phyloP scores from a whole-genome alignment of 1,140 invertebrate species.

The Leguminivora glycinivorella region DNA sequence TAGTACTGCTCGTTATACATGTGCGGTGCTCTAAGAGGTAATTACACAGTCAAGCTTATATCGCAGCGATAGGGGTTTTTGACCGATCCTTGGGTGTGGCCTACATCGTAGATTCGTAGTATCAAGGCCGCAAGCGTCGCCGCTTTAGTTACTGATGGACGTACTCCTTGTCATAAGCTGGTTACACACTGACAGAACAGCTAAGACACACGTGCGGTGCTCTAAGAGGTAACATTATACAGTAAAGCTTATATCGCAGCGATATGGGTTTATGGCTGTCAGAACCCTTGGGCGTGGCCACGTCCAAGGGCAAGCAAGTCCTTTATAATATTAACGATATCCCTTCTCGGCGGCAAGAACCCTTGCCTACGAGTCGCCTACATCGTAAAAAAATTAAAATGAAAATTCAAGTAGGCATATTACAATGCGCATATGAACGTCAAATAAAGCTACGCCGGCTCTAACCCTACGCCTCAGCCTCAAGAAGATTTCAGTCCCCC shows the following conservation, averaged over 20 bases:
- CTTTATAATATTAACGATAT: slow-evolving; percentile 98
- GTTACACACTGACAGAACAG: too few relatives aligned
- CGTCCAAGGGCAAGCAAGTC: slow-evolving; percentile 96
- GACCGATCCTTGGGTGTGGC: slow-evolving; percentile 94
- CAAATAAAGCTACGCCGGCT: too few relatives aligned
- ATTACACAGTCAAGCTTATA: neutral
- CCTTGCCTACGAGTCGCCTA: slow-evolving; percentile 99
- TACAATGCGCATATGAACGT: too few relatives aligned
- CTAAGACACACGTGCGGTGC: slow-evolving; percentile 90
- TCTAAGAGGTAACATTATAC: slow-evolving; percentile 85
- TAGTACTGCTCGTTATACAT: slow-evolving; percentile 96
- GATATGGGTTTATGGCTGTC: neutral
- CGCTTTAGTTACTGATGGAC: too few relatives aligned
- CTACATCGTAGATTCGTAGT: slow-evolving; percentile 96
- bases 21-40: slow-evolving; percentile 92
- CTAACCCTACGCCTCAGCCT: too few relatives aligned
- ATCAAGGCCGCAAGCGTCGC: too few relatives aligned
- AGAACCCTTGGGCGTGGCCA: slow-evolving; percentile 81
- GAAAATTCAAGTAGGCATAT: too few relatives aligned
- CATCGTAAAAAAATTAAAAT: too few relatives aligned
- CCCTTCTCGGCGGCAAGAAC: slow-evolving; percentile 97
- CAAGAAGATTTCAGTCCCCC: too few relatives aligned
- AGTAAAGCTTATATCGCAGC: too few relatives aligned
- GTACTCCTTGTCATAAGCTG: slow-evolving; percentile 94
- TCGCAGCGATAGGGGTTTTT: neutral